Evolutionary conservation across 2,113 vertebrate species (phyloP).

Genomic region (Osmerus eperlanus): DNA sequence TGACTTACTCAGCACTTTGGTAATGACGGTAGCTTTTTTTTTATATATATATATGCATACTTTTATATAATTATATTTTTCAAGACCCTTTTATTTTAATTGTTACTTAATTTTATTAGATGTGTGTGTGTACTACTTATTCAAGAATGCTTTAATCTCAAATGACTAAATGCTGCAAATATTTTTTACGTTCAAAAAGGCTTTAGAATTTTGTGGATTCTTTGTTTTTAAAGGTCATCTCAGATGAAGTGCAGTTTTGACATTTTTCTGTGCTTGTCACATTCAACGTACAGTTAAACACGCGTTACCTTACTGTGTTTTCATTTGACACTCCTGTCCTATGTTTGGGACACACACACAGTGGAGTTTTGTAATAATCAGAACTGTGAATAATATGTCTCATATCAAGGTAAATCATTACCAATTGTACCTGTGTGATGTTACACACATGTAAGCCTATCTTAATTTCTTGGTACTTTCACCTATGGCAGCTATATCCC

Average conservation of each 20-base stretch:
- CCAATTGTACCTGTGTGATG: too few species aligned
- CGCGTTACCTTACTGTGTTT: too few species aligned
- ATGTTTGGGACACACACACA: too few species aligned
- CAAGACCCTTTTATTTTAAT: conserved; percentile 39
- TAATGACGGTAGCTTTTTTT: conserved; percentile 25
- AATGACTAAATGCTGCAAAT: conserved; percentile 41
- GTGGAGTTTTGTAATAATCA: too few species aligned
- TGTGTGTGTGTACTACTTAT: conserved; percentile 15
- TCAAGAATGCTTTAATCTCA: conserved; percentile 52
- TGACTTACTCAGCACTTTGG: conserved; percentile 65
- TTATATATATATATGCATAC: conserved; percentile 23
- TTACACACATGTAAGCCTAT: too few species aligned
- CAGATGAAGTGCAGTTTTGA: conserved; percentile 2
- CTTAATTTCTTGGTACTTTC: too few species aligned
- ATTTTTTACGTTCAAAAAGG: conserved; percentile 5
- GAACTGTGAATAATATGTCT: too few species aligned
- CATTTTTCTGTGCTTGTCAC: too few species aligned
- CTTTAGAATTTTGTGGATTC: conserved; percentile 12
- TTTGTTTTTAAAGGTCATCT: conserved; percentile 37
- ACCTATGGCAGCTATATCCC: too few species aligned
- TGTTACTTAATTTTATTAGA: conserved; percentile 36
- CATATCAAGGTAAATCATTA: too few species aligned
- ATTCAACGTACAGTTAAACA: too few species aligned
- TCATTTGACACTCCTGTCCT: too few species aligned
- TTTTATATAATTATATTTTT: conserved; percentile 36